These are phyloP conservation scores for Pogona vitticeps DNA, from an alignment of 2,113 vertebrate genomes.

Conservation along the genomic window DNA sequence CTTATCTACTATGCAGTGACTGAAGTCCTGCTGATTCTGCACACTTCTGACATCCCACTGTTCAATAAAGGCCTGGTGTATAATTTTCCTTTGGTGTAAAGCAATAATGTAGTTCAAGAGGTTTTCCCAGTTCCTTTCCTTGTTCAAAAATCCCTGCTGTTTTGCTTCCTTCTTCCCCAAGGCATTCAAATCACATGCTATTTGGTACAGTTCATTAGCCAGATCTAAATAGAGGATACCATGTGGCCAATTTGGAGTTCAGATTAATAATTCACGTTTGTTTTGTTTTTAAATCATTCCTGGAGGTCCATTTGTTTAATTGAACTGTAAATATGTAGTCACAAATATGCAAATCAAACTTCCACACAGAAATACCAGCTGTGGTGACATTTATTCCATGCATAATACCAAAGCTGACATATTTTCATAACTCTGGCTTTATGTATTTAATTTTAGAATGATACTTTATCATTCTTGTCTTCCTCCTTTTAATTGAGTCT, in stretches of 20 bases:
- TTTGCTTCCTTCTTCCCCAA: background rate
- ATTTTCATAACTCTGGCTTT: background rate
- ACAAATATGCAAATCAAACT: conserved; percentile 21
- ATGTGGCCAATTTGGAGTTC: background rate
- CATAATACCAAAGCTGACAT: conserved; percentile 7
- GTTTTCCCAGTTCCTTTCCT: background rate
- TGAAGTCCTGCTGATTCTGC: background rate
- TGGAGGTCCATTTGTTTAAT: conserved; percentile 21
- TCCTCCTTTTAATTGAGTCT: background rate
- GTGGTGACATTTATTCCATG: background rate
- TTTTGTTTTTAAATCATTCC: conserved; percentile 25
- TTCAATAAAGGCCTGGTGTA: background rate
- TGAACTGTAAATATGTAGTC: conserved; percentile 12
- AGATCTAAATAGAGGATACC: conserved; percentile 17
- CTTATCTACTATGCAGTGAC: background rate
- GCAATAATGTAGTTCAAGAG: background rate
- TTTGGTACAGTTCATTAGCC: conserved; percentile 12
- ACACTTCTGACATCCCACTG: background rate
- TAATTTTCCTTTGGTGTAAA: conserved; percentile 18
- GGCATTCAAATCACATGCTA: background rate
- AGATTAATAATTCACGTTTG: conserved; percentile 29
- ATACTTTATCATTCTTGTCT: background rate
- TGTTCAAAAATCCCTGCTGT: background rate
- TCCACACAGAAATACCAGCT: conserved; percentile 15
- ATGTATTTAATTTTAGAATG: background rate